Evolutionary conservation across 2,113 vertebrate species (phyloP), one percentile per base, ranked within the genome.

Genomic region (Paratilapia polleni): DNA sequence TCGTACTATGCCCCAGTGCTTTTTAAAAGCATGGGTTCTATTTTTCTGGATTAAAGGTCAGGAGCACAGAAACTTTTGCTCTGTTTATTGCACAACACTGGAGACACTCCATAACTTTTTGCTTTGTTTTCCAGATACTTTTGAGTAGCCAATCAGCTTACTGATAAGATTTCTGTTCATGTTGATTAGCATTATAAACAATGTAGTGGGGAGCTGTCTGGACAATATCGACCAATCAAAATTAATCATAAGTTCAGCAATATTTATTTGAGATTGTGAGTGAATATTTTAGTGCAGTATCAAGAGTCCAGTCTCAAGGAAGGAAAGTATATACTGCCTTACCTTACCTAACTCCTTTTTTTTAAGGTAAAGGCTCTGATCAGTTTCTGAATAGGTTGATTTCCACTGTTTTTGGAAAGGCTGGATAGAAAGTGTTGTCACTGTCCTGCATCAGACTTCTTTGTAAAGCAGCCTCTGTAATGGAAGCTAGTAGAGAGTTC

Each of bases 401-500:
- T 34, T 36, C 36, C 36, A 4, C 36, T 36, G 36, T 36, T 36
- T 36, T 36, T 36, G 34, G n/a, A 2, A 22, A 47, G 20, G 62
- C 20, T 0, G 20, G 7, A 34, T 8, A 22, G 15, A 66, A 60
- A 68, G 78, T 22, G 34, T 26, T 5, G 4, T 58, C 10, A 6
- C 52, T 56, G 12, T 38, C 52, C 8, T 5, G 47, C 68, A 38
- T 82, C 66, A 34, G 41, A 62, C 20, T 8, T 61, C 26, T 17
- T 73, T 73, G 19, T 34, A 73, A 2, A 31, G 4, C 1, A 1
- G 68, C 31, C 47, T 54, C 47, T 73, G 28, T 34, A 73, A 85
- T 86, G 82, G 86, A 89, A 95, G 96, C 96, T 84, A 93, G 94
- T 92, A 96, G 95, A 91, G 96, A 96, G 87, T 17, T 31, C 36